Conservation (phyloP, 2,113 vertebrate genomes). For the Oxyruncus cristatus region DNA sequence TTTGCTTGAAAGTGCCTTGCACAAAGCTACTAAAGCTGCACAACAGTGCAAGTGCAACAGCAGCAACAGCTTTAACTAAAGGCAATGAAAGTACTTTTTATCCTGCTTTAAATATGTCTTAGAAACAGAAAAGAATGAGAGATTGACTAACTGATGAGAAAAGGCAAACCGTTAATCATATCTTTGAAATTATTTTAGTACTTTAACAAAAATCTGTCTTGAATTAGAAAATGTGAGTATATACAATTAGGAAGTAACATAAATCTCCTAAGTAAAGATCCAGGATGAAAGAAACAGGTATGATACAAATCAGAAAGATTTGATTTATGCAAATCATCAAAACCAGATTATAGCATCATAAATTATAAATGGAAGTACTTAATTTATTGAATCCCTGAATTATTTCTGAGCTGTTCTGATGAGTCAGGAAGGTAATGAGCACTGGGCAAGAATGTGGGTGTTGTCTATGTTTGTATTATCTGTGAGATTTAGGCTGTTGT, state of each 20-base stretch:
- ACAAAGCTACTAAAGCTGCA: neutral
- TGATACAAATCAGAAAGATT: conserved; percentile 3
- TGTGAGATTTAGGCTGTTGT: neutral
- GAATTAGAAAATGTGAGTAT: neutral
- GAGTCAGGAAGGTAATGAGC: neutral
- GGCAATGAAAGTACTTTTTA: neutral
- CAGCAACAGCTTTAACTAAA: neutral
- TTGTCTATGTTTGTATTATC: neutral
- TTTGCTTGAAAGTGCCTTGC: neutral
- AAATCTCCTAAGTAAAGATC: neutral
- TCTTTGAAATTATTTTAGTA: neutral
- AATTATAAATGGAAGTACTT: conserved; percentile 28
- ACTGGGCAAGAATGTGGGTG: neutral
- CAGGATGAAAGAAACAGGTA: conserved; percentile 3
- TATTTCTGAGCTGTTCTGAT: conserved; percentile 16
- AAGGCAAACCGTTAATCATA: neutral
- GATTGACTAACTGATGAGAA: neutral
- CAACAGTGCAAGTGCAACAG: neutral
- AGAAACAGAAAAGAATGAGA: neutral
- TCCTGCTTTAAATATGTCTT: neutral
- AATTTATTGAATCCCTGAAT: conserved; percentile 30
- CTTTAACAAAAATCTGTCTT: neutral
- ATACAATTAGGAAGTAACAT: neutral
- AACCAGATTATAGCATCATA: neutral
- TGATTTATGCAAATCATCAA: conserved; percentile 14